Base-by-base conservation (phyloP, 2,797 vertebrate species). In the Lycodopsis pacificus region DNA sequence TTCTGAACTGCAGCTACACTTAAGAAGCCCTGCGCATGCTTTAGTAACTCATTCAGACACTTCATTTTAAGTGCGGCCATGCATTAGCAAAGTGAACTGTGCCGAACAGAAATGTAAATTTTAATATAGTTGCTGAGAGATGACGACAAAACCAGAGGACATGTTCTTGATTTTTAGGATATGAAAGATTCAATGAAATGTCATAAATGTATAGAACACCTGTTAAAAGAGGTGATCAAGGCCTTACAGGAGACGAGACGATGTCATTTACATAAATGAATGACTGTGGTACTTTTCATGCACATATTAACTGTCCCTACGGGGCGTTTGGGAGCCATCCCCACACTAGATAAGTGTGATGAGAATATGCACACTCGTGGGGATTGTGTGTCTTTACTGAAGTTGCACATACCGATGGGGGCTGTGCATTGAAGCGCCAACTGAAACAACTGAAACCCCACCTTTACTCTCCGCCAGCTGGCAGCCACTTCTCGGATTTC, bases 201-300 rank as follows among this genome's bases (percentile, higher is more conserved):
- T 67, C 30, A 65, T 38, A 62, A 67, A 75, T 51, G 6, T 58
- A 53, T 48, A 11, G n/a, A 42, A 34, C 34, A 65, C 34, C n/a
- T 27, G 27, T 51, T 74, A 40, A 59, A 71, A 69, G 32, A 34
- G 65, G 48, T 30, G 25, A 56, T 56, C 54, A 25, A 46, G 32
- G 32, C 48, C 56, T 56, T 38, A 7, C 19, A 68, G 22, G 63
- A 54, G 42, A 77, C 71, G 20, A 51, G 57, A 83, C 71, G 20
- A 46, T 63, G 74, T 82, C 75, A 73, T 87, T 81, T 68, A 87
- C 88, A 80, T 83, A 66, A 86, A 79, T 71, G 75, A 32, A 79
- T 48, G 6, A 76, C 64, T 58, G 44, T 65, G 32, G 56, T 64
- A 11, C 57, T 80, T 80, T 77, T 74, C n/a, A 40, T 64, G 53